phyloP scores from a whole-genome alignment of 2,888 invertebrate genomes.

The Scaptomyza caliginosa region DNA sequence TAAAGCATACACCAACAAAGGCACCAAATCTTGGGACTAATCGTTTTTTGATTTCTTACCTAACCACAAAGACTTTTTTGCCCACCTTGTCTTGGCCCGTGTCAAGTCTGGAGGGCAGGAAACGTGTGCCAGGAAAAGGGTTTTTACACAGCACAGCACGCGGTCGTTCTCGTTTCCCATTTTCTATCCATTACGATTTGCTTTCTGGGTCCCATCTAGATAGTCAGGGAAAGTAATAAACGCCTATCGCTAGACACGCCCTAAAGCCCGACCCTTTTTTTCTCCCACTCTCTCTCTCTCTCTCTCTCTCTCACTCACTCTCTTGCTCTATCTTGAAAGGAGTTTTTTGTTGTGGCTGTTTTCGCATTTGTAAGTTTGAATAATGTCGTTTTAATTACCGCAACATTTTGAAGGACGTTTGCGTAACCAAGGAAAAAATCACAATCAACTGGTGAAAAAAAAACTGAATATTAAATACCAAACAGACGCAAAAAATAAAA shows the following conservation, averaged over 20 bases:
- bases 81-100: conserved; percentile 27
- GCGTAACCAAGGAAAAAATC: conserved; percentile 29
- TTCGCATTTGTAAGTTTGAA: conserved; percentile 63
- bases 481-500: conserved; percentile 25
- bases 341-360: conserved; percentile 33
- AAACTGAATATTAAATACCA: conserved; percentile 25
- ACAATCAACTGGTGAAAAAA: conserved; percentile 28
- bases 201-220: conserved; percentile 54
- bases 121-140: conserved; percentile 54
- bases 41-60: conserved; percentile 74
- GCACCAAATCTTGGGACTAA: conserved; percentile 67
- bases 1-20: conserved; percentile 18
- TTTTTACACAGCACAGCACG: conserved; percentile 24
- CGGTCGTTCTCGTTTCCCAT: conserved; percentile 7
- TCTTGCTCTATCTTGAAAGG: conserved; percentile 6
- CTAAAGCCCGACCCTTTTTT: conserved; percentile 41
- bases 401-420: conserved; percentile 53
- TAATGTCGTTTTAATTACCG: conserved; percentile 80
- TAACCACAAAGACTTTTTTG: conserved; percentile 39
- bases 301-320: conserved; percentile 16
- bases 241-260: conserved; percentile 61
- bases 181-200: conserved; percentile 23
- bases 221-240: conserved; percentile 64
- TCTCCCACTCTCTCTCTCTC: neutral
- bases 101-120: conserved; percentile 32